Evolutionary conservation across 2,113 vertebrate genomes (phyloP).

Genomic region (Hippopotamus amphibius): DNA sequence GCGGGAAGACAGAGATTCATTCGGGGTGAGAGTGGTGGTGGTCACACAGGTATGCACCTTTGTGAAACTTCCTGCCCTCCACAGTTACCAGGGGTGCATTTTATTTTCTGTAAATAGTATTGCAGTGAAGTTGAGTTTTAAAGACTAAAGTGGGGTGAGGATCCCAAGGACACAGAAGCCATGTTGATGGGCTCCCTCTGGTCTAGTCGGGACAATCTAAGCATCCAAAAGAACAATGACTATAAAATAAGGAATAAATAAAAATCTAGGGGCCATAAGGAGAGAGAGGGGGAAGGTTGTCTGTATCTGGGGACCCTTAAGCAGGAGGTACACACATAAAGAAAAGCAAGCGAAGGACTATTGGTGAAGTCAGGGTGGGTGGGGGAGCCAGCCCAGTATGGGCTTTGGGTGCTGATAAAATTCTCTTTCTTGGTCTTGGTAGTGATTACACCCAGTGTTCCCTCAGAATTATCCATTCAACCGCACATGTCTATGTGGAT

Average conservation of each 20-base stretch:
- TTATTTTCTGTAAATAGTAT: neutral
- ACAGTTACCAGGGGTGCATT: neutral
- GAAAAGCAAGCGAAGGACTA: neutral
- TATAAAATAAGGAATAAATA: neutral
- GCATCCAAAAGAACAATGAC: neutral
- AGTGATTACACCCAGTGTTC: neutral
- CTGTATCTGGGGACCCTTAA: neutral
- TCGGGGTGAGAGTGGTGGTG: too few relatives aligned
- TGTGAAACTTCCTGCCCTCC: too few relatives aligned
- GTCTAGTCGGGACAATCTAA: neutral
- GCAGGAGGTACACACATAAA: neutral
- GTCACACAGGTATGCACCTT: too few relatives aligned
- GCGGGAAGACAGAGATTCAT: too few relatives aligned
- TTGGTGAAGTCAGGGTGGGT: neutral
- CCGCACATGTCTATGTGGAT: fast-evolving
- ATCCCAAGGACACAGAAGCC: neutral
- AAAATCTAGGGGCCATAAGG: neutral
- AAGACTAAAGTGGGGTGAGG: neutral
- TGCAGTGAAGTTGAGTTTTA: neutral
- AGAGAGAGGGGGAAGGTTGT: neutral
- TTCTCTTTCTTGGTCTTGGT: neutral
- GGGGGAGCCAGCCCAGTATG: fast-evolving
- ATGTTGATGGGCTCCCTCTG: neutral
- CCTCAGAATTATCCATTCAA: neutral
- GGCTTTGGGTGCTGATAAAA: neutral